phyloP scores from a whole-genome alignment of 2,113 vertebrate genomes.

The Notarius lentiginosus region DNA sequence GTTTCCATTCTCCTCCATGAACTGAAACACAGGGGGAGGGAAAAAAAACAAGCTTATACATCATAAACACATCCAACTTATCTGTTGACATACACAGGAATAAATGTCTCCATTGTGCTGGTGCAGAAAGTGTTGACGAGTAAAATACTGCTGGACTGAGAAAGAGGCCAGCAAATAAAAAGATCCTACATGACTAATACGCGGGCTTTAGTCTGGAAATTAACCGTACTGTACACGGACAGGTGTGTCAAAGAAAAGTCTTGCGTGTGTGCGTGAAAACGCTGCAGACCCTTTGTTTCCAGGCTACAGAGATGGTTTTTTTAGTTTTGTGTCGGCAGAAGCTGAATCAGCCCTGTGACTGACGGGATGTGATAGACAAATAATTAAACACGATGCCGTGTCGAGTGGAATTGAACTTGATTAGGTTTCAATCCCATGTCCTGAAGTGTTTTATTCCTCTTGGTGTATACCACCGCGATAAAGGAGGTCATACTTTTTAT shows the following conservation, averaged over 20 bases:
- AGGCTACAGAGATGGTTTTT: neutral
- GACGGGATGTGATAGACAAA: neutral
- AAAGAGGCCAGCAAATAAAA: neutral
- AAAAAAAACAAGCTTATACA: neutral
- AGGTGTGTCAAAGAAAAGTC: neutral
- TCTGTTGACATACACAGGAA: neutral
- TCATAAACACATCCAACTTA: neutral
- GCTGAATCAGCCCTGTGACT: too few relatives aligned
- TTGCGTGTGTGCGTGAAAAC: neutral
- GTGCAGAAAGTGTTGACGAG: neutral
- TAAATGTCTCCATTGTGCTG: neutral
- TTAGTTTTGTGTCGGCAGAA: neutral
- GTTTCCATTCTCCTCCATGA: slow-evolving; percentile 82
- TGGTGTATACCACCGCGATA: neutral
- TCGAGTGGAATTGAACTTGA: neutral
- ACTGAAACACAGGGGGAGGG: slow-evolving; percentile 66
- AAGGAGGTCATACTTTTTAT: neutral
- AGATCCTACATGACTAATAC: neutral
- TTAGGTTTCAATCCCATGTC: too few relatives aligned
- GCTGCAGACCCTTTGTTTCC: neutral
- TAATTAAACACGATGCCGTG: neutral
- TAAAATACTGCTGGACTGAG: neutral
- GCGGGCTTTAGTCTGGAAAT: too few relatives aligned
- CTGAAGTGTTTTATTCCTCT: neutral
- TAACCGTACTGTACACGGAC: neutral